Evolutionary conservation across 2,113 vertebrate species (phyloP).

Genomic region (Petromus typicus): DNA sequence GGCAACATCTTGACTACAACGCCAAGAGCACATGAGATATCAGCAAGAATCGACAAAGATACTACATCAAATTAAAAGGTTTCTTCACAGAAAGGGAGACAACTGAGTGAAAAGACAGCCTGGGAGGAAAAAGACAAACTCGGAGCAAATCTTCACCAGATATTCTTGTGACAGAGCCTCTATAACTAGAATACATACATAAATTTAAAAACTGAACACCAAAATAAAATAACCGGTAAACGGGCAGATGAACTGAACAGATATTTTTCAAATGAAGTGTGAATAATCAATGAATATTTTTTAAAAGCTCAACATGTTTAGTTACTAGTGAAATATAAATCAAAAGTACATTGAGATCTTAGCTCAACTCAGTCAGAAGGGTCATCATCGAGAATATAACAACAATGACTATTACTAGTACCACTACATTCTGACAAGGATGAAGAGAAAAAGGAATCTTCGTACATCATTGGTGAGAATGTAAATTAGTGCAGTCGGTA

Average conservation of each 20-base stretch:
- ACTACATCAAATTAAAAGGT: neutral
- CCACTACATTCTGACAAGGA: neutral
- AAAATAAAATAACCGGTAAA: neutral
- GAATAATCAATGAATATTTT: too few relatives aligned
- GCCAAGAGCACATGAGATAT: neutral
- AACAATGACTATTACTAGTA: too few relatives aligned
- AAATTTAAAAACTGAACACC: neutral
- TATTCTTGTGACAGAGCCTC: neutral
- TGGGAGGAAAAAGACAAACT: too few relatives aligned
- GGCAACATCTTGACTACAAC: neutral
- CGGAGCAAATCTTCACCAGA: neutral
- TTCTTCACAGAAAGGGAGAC: neutral
- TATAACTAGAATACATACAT: neutral
- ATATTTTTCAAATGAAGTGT: neutral
- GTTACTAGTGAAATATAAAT: neutral
- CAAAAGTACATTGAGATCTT: neutral
- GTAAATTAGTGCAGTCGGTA: neutral
- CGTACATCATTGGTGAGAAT: neutral
- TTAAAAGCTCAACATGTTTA: too few relatives aligned
- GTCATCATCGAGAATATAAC: neutral
- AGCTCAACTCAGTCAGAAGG: neutral
- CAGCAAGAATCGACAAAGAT: neutral
- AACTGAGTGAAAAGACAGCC: too few relatives aligned
- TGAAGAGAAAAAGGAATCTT: neutral
- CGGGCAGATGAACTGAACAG: neutral